Evolutionary conservation across 2,888 invertebrate species (phyloP).

Genomic region (Petrolisthes manimaculis): DNA sequence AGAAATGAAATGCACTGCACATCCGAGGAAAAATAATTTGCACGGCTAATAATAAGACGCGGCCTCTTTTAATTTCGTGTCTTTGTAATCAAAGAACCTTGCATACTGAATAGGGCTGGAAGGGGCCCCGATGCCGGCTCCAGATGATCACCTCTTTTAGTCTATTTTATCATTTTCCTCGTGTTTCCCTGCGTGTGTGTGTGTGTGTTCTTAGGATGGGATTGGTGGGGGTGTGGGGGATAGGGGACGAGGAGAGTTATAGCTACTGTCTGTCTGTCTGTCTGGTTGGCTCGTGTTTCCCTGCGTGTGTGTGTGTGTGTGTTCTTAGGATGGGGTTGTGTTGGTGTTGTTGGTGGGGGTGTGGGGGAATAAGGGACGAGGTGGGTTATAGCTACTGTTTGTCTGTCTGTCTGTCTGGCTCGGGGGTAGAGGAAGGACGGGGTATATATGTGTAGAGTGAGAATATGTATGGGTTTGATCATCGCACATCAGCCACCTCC

Average conservation of each 20-base stretch:
- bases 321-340: neutral
- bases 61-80: conserved; percentile 59
- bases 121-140: conserved; percentile 15
- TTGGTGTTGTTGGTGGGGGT: no score
- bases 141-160: conserved; percentile 21
- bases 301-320: neutral
- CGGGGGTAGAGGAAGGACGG: neutral
- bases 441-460: neutral
- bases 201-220: neutral
- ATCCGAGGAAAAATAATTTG: conserved; percentile 58
- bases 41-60: conserved; percentile 60
- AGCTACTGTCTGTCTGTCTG: neutral
- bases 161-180: conserved; percentile 8
- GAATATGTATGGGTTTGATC: neutral
- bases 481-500: conserved; percentile 50
- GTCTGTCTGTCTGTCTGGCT: no score
- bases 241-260: neutral
- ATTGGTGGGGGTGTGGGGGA: neutral
- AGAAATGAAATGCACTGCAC: conserved; percentile 56
- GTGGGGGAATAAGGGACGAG: neutral
- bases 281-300: neutral
- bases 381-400: neutral
- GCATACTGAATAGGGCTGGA: conserved; percentile 53
- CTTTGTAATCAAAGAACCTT: conserved; percentile 57
- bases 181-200: neutral